Evolutionary conservation across 2,113 vertebrate genomes (phyloP), one percentile per base, ranked within the genome.

Genomic region (Prochilodus magdalenae): DNA sequence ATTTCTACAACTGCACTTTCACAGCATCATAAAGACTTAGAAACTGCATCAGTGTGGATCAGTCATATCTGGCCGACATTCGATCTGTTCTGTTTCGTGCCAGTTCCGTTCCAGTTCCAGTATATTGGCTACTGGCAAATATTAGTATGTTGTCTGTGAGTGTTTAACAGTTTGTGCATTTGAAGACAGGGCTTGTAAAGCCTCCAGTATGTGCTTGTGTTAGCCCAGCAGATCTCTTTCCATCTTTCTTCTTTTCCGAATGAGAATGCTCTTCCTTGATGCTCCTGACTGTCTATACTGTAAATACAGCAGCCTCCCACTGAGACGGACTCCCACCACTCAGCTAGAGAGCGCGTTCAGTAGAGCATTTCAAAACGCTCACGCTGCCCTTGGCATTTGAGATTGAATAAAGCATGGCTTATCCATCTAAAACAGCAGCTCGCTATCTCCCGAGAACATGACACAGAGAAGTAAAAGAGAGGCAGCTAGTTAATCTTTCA

Each of bases 351-450:
- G 57, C 10, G 16, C 22, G 63, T 67, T 75, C 33, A 83, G 84
- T 79, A 57, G 62, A 71, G 59, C 73, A 51, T 83, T 80, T 86
- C 77, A 86, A 70, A 57, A 69, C 36, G 51, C 63, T 72, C 59
- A 2, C 8, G 73, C 84, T 63, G 69, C 81, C 84, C 62, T 77
- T 83, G 81, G 85, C 77, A 81, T 86, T 83, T 77, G 57, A 60
- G 81, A 86, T 70, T 83, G 82, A 84, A 86, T 85, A 76, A 80
- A 81, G 80, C 62, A 60, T 81, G 66, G 76, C 70, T 83, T 87
- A 83, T 82, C 83, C 83, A 85, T 87, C 83, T 80, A 76, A 87
- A 82, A 80, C 77, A 87, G 86, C 73, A 13, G 86, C 76, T 78
- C 69, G 44, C 80, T 80, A 79, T 86, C 79, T 83, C 69, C 71